phyloP scores from a whole-genome alignment of 2,888 invertebrate species.

The Tuta absoluta region DNA sequence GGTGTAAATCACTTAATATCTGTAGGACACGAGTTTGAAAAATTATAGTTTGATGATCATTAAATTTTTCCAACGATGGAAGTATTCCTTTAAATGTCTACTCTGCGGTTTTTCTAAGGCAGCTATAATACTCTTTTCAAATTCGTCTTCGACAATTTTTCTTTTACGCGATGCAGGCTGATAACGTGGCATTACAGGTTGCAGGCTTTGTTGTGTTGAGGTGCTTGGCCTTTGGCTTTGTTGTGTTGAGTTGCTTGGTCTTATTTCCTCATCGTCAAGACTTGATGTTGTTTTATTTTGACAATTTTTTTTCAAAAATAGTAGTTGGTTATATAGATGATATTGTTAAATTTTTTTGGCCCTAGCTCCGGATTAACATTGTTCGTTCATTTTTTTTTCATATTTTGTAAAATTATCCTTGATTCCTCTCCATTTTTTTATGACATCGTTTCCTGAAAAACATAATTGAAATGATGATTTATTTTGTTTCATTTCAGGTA shows the following conservation, averaged over 20 bases:
- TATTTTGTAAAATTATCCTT: constrained; percentile 37
- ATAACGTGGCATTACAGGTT: no score
- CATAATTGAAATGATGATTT: constrained; percentile 20
- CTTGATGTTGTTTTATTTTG: constrained; percentile 30
- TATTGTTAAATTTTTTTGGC: constrained; percentile 34
- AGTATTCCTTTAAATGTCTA: no score
- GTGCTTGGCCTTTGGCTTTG: constrained; percentile 30
- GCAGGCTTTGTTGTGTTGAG: no score
- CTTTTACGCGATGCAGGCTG: no score
- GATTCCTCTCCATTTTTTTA: constrained; percentile 42
- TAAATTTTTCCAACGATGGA: no score
- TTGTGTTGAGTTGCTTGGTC: constrained; percentile 30
- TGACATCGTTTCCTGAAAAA: constrained; percentile 36
- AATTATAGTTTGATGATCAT: no score
- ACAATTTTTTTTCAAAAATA: constrained; percentile 32
- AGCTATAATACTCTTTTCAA: no score
- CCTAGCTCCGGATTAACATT: constrained; percentile 29
- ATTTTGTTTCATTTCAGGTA: constrained; percentile 37
- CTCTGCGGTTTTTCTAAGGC: no score
- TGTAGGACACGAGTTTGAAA: no score
- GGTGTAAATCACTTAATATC: no score
- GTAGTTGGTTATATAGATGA: constrained; percentile 35
- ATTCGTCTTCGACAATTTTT: no score
- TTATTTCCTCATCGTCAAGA: no score
- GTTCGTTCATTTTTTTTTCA: constrained; percentile 34